Percentiles rank a stretch among this genome's conserved stretches.
These are phyloP conservation scores for Drosophila teissieri DNA, from an alignment of 1,140 invertebrate genomes.

Conservation along the genomic window DNA sequence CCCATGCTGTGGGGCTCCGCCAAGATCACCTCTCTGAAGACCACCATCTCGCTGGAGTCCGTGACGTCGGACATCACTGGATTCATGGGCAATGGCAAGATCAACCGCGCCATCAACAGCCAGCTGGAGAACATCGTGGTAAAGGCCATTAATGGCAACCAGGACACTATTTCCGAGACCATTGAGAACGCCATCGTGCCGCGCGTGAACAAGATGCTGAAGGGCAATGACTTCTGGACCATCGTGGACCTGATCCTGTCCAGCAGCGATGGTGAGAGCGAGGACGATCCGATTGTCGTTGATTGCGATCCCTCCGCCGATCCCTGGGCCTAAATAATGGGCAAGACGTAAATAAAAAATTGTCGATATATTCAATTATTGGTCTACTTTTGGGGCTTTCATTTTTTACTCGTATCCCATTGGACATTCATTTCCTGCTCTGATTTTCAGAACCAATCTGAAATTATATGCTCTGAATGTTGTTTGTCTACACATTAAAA, in stretches of 20 bases:
- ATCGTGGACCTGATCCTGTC: constrained; percentile 71
- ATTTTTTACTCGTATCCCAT: background rate
- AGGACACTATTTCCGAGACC: constrained; percentile 60
- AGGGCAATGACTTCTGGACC: constrained; percentile 82
- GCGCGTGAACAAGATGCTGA: constrained; percentile 72
- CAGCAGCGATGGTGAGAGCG: constrained; percentile 63
- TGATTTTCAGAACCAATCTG: background rate
- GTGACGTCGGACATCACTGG: constrained; percentile 70
- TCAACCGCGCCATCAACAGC: constrained; percentile 67
- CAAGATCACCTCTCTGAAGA: constrained; percentile 73
- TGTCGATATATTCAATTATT: constrained; percentile 12
- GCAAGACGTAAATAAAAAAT: constrained; percentile 19
- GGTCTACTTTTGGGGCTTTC: constrained; percentile 36
- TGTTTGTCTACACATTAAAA: background rate
- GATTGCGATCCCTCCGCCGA: constrained; percentile 70
- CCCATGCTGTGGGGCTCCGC: constrained; percentile 79
- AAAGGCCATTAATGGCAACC: constrained; percentile 63
- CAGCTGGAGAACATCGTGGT: constrained; percentile 72
- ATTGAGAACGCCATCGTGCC: constrained; percentile 74
- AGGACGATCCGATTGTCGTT: constrained; percentile 74
- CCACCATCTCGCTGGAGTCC: constrained; percentile 59
- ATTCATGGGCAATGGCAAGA: constrained; percentile 73
- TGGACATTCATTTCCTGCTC: background rate
- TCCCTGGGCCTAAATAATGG: constrained; percentile 75
- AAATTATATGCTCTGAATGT: too few relatives aligned